These are phyloP conservation scores for Pygoscelis antarcticus DNA, from an alignment of 2,113 vertebrate genomes.

Conservation along the genomic window DNA sequence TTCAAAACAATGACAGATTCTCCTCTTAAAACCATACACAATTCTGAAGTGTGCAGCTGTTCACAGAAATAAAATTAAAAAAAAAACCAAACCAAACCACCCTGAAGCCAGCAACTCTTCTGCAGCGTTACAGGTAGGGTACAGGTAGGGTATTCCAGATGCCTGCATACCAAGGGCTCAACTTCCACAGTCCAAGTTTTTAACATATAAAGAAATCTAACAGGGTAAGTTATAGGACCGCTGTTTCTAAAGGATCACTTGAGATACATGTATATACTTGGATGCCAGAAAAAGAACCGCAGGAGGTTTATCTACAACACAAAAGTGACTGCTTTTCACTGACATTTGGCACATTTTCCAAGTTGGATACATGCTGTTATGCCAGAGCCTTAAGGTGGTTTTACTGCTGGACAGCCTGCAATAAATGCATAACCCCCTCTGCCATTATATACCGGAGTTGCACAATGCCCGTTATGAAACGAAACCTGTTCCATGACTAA, in stretches of 20 bases:
- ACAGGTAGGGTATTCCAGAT: background rate
- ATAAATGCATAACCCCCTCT: background rate
- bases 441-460: rapidly evolving
- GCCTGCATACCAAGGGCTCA: background rate
- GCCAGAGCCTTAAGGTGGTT: background rate
- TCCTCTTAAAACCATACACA: slow-evolving; percentile 13
- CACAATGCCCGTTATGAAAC: background rate
- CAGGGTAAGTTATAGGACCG: rapidly evolving
- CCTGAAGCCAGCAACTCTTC: background rate
- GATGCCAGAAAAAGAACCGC: background rate
- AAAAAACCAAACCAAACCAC: background rate
- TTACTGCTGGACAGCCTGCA: background rate
- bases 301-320: background rate
- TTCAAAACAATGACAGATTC: slow-evolving; percentile 53
- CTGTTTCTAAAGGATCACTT: background rate
- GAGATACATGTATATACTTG: rapidly evolving
- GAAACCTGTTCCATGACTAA: background rate
- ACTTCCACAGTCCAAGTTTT: background rate
- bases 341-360: background rate
- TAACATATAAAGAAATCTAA: background rate
- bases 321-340: background rate
- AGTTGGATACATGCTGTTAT: background rate
- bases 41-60: background rate
- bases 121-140: background rate
- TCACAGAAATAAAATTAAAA: background rate